These are phyloP conservation scores for Formica aserva DNA, from an alignment of 2,888 invertebrate genomes.

Conservation along the genomic window DNA sequence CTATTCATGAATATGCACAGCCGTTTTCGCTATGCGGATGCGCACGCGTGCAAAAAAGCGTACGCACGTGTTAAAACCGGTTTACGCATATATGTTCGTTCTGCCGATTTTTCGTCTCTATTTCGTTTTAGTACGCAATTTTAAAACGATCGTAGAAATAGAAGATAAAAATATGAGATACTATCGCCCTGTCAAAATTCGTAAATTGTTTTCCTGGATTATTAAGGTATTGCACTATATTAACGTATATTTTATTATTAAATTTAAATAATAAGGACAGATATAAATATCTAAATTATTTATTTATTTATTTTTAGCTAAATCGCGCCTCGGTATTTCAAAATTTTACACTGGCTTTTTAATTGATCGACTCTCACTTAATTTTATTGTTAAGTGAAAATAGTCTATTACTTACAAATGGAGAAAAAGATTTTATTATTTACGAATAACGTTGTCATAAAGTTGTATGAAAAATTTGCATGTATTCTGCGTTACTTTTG, in stretches of 20 bases:
- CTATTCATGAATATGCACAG: constrained; percentile 80
- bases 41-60: constrained; percentile 56
- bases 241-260: neutral
- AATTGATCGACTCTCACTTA: neutral
- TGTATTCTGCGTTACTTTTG: neutral
- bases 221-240: neutral
- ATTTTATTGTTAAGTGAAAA: neutral
- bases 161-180: neutral
- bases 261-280: neutral
- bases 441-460: neutral
- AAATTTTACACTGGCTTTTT: neutral
- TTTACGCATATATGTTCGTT: constrained; percentile 60
- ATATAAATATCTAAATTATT: neutral
- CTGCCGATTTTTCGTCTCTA: constrained; percentile 24
- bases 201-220: neutral
- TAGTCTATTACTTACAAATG: neutral
- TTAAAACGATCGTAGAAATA: neutral
- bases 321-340: neutral
- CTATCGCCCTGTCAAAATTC: neutral
- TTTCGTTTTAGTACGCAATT: constrained; percentile 16
- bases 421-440: neutral
- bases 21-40: constrained; percentile 74
- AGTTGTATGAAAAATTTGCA: neutral
- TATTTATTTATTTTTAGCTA: neutral
- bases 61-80: constrained; percentile 68